Percentiles rank a stretch among this genome's conserved stretches.
phyloP scores from a whole-genome alignment of 2,797 vertebrate species.

The Centropyge bicolor region DNA sequence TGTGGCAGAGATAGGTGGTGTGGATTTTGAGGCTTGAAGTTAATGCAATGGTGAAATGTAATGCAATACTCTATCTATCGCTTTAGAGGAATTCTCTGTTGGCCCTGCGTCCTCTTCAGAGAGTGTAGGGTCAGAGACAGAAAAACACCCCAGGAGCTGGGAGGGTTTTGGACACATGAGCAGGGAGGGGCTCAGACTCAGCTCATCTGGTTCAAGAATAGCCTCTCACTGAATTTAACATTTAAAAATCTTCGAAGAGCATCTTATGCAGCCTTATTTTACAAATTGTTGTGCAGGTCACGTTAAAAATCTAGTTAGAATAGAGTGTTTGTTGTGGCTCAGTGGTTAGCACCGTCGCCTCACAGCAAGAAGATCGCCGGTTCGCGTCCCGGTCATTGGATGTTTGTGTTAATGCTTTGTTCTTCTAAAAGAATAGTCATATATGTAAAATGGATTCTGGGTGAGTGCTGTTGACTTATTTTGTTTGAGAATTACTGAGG shows the following conservation, averaged over 20 bases:
- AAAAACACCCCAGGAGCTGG: background rate
- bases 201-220: background rate
- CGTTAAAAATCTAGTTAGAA: too few species aligned
- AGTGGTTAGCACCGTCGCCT: too few species aligned
- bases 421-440: too few species aligned
- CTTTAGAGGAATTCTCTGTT: constrained; percentile 11
- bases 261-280: background rate
- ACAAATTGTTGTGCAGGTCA: background rate
- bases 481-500: background rate
- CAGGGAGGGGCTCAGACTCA: background rate
- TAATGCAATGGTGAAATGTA: constrained; percentile 27
- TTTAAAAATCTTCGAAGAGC: background rate
- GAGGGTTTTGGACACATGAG: constrained; percentile 9
- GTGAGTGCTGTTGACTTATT: too few species aligned
- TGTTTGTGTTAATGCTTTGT: too few species aligned
- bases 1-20: constrained; percentile 3
- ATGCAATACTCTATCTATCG: constrained; percentile 22
- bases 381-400: too few species aligned
- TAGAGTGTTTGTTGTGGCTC: too few species aligned
- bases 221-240: too few species aligned
- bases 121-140: background rate
- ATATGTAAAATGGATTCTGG: too few species aligned
- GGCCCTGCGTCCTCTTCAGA: background rate
- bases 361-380: too few species aligned
- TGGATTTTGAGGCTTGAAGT: constrained; percentile 10